Evolutionary conservation across 1,140 invertebrate species (phyloP).

Genomic region (Tetranychus urticae): DNA sequence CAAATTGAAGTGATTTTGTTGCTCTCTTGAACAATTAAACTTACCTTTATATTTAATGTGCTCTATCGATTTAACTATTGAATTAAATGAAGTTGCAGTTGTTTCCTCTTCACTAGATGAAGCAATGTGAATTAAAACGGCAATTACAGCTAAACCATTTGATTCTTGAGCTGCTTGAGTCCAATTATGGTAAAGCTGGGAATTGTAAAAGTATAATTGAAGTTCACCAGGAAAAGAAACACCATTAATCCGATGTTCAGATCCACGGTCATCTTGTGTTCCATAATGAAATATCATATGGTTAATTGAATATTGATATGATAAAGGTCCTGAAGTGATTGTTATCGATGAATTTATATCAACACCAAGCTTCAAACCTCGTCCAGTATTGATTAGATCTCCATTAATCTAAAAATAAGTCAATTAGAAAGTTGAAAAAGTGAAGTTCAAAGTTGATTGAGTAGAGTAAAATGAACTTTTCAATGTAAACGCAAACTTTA

Average conservation of each 20-base stretch:
- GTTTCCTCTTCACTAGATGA: too few relatives aligned
- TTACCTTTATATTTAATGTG: conserved; percentile 4
- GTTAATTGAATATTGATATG: conserved; percentile 66
- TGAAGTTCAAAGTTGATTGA: too few relatives aligned
- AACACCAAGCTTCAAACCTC: conserved; percentile 23
- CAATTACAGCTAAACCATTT: conserved; percentile 72
- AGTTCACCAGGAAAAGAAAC: conserved; percentile 84
- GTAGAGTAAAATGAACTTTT: too few relatives aligned
- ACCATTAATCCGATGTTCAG: conserved; percentile 75
- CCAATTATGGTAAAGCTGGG: conserved; percentile 88
- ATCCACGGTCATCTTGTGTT: conserved; percentile 54
- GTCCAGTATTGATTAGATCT: conserved; percentile 60
- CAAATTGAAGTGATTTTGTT: too few relatives aligned
- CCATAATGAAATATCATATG: conserved; percentile 89
- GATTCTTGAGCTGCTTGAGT: conserved; percentile 59
- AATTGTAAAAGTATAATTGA: conserved; percentile 83
- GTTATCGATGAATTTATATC: conserved; percentile 28
- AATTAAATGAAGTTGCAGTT: background rate
- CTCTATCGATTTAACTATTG: background rate
- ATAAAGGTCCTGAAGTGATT: conserved; percentile 80
- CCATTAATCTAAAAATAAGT: conserved; percentile 41
- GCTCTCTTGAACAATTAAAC: too few relatives aligned
- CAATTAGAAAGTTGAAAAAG: too few relatives aligned
- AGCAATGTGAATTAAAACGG: conserved; percentile 55
- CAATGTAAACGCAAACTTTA: too few relatives aligned